phyloP scores from a whole-genome alignment of 2,797 vertebrate genomes.

The Melanotaenia parkinsoni region DNA sequence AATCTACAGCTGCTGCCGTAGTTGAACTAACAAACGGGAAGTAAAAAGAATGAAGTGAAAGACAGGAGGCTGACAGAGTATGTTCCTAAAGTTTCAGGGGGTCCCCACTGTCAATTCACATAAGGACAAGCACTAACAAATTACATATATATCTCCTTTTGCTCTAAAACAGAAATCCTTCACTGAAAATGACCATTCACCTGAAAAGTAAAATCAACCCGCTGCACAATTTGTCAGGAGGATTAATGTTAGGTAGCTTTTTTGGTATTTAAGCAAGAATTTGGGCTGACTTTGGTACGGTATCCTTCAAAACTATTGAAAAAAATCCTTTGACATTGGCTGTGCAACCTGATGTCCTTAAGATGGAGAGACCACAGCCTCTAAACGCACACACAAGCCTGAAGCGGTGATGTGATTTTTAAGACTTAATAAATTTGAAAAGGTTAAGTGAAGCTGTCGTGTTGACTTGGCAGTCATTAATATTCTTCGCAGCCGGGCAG shows the following conservation, averaged over 20 bases:
- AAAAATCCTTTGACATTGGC: neutral
- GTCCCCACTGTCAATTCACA: constrained; percentile 23
- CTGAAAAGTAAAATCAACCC: constrained; percentile 2
- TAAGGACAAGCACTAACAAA: constrained; percentile 10
- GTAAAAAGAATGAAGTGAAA: constrained; percentile 25
- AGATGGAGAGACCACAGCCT: constrained; percentile 3
- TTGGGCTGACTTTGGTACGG: neutral
- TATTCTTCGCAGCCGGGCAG: constrained; percentile 17
- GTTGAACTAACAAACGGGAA: constrained; percentile 41
- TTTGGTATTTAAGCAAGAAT: neutral
- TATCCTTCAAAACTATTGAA: constrained; percentile 4
- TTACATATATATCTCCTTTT: neutral
- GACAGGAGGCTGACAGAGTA: constrained; percentile 14
- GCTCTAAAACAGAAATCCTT: constrained; percentile 9
- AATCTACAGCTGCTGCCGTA: constrained; percentile 64
- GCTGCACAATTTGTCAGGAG: neutral
- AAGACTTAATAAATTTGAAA: constrained; percentile 58
- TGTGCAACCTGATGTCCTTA: constrained; percentile 15
- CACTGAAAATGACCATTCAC: constrained; percentile 4
- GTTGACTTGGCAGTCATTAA: constrained; percentile 54
- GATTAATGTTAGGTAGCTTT: neutral
- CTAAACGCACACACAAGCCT: constrained; percentile 9
- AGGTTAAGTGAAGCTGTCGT: constrained; percentile 49
- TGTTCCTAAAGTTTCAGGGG: constrained; percentile 37
- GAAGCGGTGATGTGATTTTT: constrained; percentile 38